Evolutionary conservation across 2,113 vertebrate genomes (phyloP), one percentile per base, ranked within the genome.

Genomic region (Lasiurus borealis): DNA sequence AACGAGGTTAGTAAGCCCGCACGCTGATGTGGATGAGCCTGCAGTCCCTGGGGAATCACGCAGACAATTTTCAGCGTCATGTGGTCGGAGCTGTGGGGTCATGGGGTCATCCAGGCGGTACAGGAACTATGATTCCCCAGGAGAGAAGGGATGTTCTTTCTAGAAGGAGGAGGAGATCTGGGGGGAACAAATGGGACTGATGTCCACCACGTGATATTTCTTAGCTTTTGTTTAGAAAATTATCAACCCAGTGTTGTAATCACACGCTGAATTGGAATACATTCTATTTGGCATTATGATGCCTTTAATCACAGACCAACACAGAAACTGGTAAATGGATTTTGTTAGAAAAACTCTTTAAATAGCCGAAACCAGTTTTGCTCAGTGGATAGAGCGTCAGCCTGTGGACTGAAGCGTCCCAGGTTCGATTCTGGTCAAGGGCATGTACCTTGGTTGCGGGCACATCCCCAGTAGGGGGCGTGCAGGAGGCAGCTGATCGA

Each of bases 341-440:
- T 92, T 82, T 82, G 2, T 46, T 40, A 54, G 34, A 78, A 93
- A 90, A 93, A 46, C 44, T 71, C n/a, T 94, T 85, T 73, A 90
- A 50, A 91, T 72, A 25, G 3, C 46, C 6, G 46, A 46, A 46
- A 46, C 46, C 46, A 1, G 3, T 10, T 46, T 46, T 7, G 46
- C 6, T 46, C 46, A 46, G 46, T 46, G 46, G 46, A 46, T 46
- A 46, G 46, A 46, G 46, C 46, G 10, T 46, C 46, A 10, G 46
- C 46, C 46, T 46, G 46, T 46, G 46, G 46, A 46, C 46, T 46
- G 3, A 46, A 46, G 10, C 1, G 46, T 46, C 46, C 46, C 46
- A 46, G 46, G 46, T 46, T 46, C 10, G 46, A 46, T 46, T 46
- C 46, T 8, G 46, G 46, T 46, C 46, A 46, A 46, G 46, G 46